These are phyloP conservation scores for Clamator glandarius DNA, from an alignment of 2,797 vertebrate species.

Conservation along the genomic window DNA sequence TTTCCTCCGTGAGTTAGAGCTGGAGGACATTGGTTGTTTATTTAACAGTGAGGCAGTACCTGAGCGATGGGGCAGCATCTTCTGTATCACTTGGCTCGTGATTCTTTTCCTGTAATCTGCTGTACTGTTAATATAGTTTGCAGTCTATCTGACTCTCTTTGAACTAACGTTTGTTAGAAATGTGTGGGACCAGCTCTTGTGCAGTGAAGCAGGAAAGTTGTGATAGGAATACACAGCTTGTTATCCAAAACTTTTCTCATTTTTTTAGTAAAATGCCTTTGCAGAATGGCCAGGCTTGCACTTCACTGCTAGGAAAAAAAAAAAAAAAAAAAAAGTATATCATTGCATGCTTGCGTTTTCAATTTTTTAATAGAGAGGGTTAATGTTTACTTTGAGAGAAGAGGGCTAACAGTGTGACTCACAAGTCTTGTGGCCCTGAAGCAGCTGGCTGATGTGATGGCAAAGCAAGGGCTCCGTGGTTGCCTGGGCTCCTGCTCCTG, in stretches of 20 bases:
- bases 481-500: not conserved
- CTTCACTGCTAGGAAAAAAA: not conserved
- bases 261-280: not conserved
- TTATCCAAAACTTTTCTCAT: not conserved
- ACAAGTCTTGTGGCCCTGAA: not conserved
- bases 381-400: not conserved
- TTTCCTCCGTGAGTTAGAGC: not conserved
- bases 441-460: not conserved
- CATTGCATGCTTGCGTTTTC: accelerated
- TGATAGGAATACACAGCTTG: not conserved
- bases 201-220: not conserved
- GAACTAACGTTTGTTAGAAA: not conserved
- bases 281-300: not conserved
- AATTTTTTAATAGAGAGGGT: accelerated
- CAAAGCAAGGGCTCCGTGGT: not conserved
- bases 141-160: not conserved
- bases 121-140: not conserved
- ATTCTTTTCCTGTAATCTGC: not conserved
- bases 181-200: not conserved
- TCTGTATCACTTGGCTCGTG: not conserved
- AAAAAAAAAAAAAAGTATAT: not conserved
- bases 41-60: not conserved
- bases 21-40: not conserved
- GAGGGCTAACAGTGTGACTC: accelerated
- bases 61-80: too few relatives aligned